Evolutionary conservation across 2,113 vertebrate genomes (phyloP).

Genomic region (Pyxicephalus adspersus): DNA sequence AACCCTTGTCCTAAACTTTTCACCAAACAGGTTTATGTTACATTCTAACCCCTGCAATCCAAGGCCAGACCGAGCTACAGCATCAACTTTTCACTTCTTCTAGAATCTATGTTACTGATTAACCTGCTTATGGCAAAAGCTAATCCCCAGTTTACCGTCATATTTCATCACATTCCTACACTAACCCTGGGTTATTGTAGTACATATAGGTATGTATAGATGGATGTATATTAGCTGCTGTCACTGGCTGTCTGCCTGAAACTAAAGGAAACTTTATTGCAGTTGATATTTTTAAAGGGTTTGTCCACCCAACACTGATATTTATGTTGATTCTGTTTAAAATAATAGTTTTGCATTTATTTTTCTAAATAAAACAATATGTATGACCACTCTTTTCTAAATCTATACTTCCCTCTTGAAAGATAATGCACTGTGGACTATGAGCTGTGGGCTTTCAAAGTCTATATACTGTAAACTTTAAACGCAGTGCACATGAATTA

Average conservation of each 20-base stretch:
- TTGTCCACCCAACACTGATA: too few relatives aligned
- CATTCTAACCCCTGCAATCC: background rate
- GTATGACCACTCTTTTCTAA: too few relatives aligned
- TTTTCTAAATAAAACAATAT: too few relatives aligned
- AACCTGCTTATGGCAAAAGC: background rate
- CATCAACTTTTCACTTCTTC: background rate
- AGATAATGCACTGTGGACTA: too few relatives aligned
- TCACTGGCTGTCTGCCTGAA: background rate
- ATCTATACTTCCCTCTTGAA: too few relatives aligned
- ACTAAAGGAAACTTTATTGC: too few relatives aligned
- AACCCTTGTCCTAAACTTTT: background rate
- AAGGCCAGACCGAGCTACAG: background rate
- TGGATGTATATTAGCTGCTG: background rate
- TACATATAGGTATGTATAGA: background rate
- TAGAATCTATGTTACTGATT: constrained; percentile 23
- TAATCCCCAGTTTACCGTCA: background rate
- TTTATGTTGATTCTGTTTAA: too few relatives aligned
- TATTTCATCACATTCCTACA: constrained; percentile 20
- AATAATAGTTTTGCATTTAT: too few relatives aligned
- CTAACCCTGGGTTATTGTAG: background rate
- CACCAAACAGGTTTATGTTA: background rate
- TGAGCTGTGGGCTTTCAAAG: too few relatives aligned
- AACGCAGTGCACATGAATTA: too few relatives aligned
- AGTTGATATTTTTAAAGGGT: too few relatives aligned
- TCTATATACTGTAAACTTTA: too few relatives aligned